phyloP scores from a whole-genome alignment of 2,113 vertebrate genomes.

The Corvus hawaiiensis region DNA sequence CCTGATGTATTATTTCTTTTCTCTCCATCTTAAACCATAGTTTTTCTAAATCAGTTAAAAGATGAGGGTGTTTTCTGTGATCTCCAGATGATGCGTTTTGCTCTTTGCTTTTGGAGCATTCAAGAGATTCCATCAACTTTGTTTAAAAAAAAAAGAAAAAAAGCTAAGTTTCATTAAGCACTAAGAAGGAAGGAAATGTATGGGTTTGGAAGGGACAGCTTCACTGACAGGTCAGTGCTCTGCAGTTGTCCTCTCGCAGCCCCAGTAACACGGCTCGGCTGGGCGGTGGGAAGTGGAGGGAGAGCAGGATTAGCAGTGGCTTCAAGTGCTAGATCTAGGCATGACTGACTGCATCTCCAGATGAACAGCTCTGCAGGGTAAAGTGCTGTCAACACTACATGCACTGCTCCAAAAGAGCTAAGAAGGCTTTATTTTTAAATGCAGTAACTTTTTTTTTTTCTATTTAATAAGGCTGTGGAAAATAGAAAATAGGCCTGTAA shows the following conservation, averaged over 20 bases:
- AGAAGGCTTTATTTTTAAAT: neutral
- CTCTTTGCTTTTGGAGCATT: neutral
- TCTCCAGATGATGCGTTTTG: accelerated
- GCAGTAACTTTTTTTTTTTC: neutral
- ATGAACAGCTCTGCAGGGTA: neutral
- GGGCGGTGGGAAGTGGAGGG: neutral
- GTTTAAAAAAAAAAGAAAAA: neutral
- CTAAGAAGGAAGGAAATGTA: neutral
- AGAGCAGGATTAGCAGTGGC: neutral
- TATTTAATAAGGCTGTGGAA: neutral
- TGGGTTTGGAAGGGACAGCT: neutral
- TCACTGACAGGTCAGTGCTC: neutral
- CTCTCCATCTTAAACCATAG: neutral
- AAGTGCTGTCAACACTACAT: neutral
- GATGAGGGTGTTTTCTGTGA: neutral
- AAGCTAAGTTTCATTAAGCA: neutral
- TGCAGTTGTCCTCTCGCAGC: neutral
- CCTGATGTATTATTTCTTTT: neutral
- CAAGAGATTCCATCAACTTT: neutral
- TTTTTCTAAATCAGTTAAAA: neutral
- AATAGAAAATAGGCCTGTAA: neutral
- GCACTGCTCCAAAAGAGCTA: neutral
- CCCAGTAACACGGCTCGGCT: neutral
- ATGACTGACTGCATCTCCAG: neutral
- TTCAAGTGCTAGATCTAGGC: neutral